Conservation (phyloP, 64 coral and sea anemone species). For the Cladopsammia gracilis region DNA sequence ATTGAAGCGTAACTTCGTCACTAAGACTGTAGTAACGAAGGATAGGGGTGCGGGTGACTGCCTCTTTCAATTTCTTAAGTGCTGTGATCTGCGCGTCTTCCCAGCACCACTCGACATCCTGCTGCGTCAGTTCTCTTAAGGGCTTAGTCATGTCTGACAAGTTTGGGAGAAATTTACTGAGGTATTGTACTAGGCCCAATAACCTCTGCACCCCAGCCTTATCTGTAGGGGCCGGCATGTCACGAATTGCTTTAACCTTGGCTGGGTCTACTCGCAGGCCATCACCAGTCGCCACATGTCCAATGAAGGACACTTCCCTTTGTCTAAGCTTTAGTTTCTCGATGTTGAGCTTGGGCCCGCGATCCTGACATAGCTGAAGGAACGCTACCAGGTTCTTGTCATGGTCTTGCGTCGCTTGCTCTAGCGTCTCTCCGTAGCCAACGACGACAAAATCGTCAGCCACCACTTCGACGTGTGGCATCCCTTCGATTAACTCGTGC, state of each 20-base stretch:
- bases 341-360: neutral
- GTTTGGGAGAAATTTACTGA: conserved; percentile 20
- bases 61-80: conserved; percentile 1
- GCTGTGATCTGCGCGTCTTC: neutral
- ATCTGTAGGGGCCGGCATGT: conserved; percentile 29
- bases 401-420: conserved; percentile 12
- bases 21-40: conserved; percentile 33
- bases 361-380: neutral
- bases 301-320: conserved; percentile 23
- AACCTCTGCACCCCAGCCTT: conserved; percentile 37
- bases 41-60: neutral
- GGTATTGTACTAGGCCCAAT: conserved; percentile 29
- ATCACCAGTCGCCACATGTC: conserved; percentile 32
- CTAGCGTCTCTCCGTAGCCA: conserved; percentile 18
- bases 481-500: conserved; percentile 41
- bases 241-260: conserved; percentile 27
- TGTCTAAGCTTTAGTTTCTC: conserved; percentile 14
- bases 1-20: neutral
- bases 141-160: conserved; percentile 45
- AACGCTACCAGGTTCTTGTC: conserved; percentile 15
- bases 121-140: conserved; percentile 28
- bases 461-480: conserved; percentile 14
- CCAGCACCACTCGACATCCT: neutral
- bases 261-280: conserved; percentile 32
- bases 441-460: conserved; percentile 32